Conservation (phyloP, 1,140 invertebrate genomes). For the Drosophila micromelanica region DNA sequence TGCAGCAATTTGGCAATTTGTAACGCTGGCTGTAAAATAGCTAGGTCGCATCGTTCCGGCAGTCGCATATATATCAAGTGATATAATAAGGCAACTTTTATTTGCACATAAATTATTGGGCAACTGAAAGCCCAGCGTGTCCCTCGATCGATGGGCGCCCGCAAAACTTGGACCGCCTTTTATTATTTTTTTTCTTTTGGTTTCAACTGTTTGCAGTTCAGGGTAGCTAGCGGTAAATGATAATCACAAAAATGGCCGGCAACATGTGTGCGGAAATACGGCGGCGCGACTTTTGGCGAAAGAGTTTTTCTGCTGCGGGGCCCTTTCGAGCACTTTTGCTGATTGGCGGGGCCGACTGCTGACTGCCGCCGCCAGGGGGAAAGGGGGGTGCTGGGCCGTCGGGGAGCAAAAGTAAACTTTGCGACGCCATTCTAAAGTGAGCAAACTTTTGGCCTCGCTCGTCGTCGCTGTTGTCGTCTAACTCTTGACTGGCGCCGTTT, state of each 20-base stretch:
- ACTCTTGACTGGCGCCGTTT: constrained; percentile 78
- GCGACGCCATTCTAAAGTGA: constrained; percentile 45
- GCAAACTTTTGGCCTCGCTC: constrained; percentile 65
- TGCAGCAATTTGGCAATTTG: background rate
- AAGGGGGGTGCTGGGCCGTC: background rate
- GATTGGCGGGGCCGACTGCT: constrained; percentile 54
- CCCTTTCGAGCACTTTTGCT: constrained; percentile 66
- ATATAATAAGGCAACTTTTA: constrained; percentile 51
- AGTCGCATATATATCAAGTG: constrained; percentile 33
- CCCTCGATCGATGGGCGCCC: constrained; percentile 50
- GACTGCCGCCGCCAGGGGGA: constrained; percentile 9
- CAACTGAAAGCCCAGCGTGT: constrained; percentile 18
- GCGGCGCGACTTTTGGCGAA: constrained; percentile 74
- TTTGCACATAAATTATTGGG: constrained; percentile 58
- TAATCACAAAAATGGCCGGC: constrained; percentile 78
- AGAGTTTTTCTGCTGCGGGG: constrained; percentile 58
- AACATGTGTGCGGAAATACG: constrained; percentile 81
- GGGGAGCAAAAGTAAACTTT: constrained; percentile 22
- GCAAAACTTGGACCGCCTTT: constrained; percentile 1
- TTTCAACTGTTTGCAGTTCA: constrained; percentile 11
- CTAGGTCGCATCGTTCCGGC: constrained; percentile 10
- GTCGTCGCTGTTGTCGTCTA: constrained; percentile 41
- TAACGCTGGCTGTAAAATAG: background rate
- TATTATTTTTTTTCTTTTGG: background rate
- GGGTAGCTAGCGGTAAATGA: constrained; percentile 64